Conservation (phyloP, 2,888 invertebrate genomes). For the Synergus itoensis region DNA sequence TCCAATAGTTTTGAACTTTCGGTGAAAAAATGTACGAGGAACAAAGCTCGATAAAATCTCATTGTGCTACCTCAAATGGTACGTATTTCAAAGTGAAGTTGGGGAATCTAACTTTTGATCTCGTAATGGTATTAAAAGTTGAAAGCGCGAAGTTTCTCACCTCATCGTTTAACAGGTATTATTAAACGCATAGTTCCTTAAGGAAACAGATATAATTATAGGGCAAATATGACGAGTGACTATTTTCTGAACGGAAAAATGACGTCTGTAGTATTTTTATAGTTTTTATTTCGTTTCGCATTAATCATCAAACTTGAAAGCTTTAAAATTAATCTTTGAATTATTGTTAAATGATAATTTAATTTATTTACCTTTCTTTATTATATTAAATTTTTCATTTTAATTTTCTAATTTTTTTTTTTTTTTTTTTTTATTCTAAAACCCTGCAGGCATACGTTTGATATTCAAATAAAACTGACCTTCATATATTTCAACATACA, state of each 20-base stretch:
- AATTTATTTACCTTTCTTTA: neutral
- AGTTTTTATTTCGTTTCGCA: too few relatives aligned
- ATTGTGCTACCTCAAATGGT: neutral
- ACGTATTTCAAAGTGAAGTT: constrained; percentile 2
- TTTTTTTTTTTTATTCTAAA: neutral
- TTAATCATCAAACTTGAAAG: too few relatives aligned
- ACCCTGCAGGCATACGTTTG: neutral
- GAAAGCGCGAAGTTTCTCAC: neutral
- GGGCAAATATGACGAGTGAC: neutral
- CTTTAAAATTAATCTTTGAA: too few relatives aligned
- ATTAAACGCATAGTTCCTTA: neutral
- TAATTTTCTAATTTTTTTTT: neutral
- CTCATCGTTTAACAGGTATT: neutral
- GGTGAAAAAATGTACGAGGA: neutral
- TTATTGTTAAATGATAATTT: too few relatives aligned
- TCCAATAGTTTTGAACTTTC: constrained; percentile 28
- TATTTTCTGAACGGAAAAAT: too few relatives aligned
- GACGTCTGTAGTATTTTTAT: too few relatives aligned
- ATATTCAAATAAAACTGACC: too few relatives aligned
- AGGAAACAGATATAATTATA: neutral
- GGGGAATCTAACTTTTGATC: neutral
- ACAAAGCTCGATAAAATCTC: constrained; percentile 5
- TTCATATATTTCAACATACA: too few relatives aligned
- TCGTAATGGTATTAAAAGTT: constrained; percentile 1
- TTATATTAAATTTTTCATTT: neutral